A percentile compares a stretch with the other conserved stretches of the same genome.
phyloP scores from a whole-genome alignment of 1,140 invertebrate genomes.

The Mamestra configurata region DNA sequence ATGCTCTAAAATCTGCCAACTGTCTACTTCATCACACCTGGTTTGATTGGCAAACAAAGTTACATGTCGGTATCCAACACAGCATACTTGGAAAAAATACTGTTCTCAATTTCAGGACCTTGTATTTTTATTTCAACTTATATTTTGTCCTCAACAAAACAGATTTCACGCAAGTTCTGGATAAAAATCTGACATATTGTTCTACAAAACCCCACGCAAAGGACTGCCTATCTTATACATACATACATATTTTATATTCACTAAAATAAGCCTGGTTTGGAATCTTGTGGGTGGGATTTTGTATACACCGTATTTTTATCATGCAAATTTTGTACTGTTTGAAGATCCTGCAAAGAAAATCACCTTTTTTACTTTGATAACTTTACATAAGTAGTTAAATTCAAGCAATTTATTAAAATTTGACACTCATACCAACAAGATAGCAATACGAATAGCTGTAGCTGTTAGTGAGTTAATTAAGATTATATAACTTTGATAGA shows the following conservation, averaged over 20 bases:
- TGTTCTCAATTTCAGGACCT: constrained; percentile 50
- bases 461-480: constrained; percentile 35
- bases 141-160: constrained; percentile 20
- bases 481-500: constrained; percentile 46
- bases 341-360: constrained; percentile 28
- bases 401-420: constrained; percentile 27
- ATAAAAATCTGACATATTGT: constrained; percentile 48
- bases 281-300: constrained; percentile 50
- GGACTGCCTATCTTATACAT: constrained; percentile 11
- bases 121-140: constrained; percentile 31
- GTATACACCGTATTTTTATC: constrained; percentile 41
- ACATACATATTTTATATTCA: neutral
- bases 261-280: neutral
- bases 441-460: constrained; percentile 38
- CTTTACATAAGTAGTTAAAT: constrained; percentile 27
- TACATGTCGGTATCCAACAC: constrained; percentile 30
- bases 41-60: constrained; percentile 25
- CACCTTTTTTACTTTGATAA: constrained; percentile 37
- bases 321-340: constrained; percentile 37
- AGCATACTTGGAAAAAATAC: constrained; percentile 25
- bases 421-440: constrained; percentile 41
- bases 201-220: constrained; percentile 53
- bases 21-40: constrained; percentile 36
- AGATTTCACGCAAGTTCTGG: constrained; percentile 16
- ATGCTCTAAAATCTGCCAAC: constrained; percentile 42